Evolutionary conservation across 1,140 invertebrate genomes (phyloP).

Genomic region (Euwallacea fornicatus): DNA sequence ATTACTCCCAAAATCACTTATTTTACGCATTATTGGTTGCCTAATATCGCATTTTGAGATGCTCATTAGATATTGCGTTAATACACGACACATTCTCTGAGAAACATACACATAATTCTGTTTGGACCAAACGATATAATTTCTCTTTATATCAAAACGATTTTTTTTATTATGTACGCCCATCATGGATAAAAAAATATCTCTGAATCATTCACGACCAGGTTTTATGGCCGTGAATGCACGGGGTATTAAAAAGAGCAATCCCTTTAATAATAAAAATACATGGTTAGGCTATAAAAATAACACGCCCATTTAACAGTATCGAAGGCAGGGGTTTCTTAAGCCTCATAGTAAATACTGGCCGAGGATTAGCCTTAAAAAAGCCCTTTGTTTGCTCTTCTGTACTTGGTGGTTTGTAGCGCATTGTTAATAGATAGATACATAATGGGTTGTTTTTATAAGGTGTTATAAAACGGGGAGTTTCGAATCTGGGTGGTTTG

Average conservation of each 20-base stretch:
- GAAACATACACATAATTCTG: background rate
- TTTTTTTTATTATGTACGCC: slow-evolving; percentile 40
- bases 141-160: slow-evolving; percentile 9
- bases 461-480: slow-evolving; percentile 43
- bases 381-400: slow-evolving; percentile 42
- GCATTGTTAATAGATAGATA: slow-evolving; percentile 48
- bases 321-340: slow-evolving; percentile 31
- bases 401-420: slow-evolving; percentile 44
- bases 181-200: slow-evolving; percentile 7
- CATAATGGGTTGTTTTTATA: slow-evolving; percentile 50
- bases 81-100: too few species aligned
- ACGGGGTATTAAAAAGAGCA: slow-evolving; percentile 34
- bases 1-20: too few species aligned
- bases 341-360: slow-evolving; percentile 43
- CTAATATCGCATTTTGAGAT: too few species aligned
- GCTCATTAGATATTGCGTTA: too few species aligned
- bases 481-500: slow-evolving; percentile 36
- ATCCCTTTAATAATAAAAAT: slow-evolving; percentile 36
- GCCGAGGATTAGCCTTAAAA: slow-evolving; percentile 39
- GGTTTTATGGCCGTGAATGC: background rate
- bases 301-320: slow-evolving; percentile 38
- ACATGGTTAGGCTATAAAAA: slow-evolving; percentile 39
- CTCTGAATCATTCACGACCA: too few species aligned
- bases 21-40: too few species aligned
- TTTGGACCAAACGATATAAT: background rate